A percentile compares a stretch with the other conserved stretches of the same genome.
Conservation (phyloP, 2,797 vertebrate genomes). For the Protonibea diacanthus region DNA sequence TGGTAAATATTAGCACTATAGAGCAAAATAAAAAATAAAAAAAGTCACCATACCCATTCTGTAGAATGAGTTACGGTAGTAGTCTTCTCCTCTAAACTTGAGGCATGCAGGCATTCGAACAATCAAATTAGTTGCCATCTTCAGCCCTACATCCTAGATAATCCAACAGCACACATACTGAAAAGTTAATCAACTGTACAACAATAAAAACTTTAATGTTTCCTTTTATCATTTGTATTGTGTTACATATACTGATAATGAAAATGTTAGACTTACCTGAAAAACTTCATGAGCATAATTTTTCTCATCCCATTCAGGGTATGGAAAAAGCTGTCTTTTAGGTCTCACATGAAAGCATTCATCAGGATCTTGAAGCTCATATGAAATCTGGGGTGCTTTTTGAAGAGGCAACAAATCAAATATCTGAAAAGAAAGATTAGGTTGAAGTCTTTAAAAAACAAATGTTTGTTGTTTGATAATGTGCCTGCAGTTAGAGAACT, state of each 20-base stretch:
- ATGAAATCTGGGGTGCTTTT: conserved; percentile 21
- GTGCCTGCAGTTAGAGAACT: not conserved
- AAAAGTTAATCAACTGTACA: not conserved
- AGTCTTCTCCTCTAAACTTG: conserved; percentile 59
- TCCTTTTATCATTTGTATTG: too few relatives aligned
- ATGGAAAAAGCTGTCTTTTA: conserved; percentile 17
- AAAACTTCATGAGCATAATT: conserved; percentile 59
- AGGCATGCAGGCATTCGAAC: conserved; percentile 68
- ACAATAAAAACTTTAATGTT: not conserved
- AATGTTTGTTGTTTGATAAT: not conserved
- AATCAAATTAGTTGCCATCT: conserved; percentile 78
- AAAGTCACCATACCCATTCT: conserved; percentile 3
- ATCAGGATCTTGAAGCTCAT: conserved; percentile 21
- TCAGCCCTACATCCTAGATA: conserved; percentile 77
- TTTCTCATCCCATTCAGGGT: not conserved
- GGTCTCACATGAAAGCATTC: conserved; percentile 63
- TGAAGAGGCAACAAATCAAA: conserved; percentile 60
- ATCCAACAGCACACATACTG: conserved; percentile 12
- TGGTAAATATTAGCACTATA: not conserved
- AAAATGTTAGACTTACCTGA: conserved; percentile 43
- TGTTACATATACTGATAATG: too few relatives aligned
- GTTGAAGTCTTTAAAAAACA: not conserved
- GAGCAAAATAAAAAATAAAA: not conserved
- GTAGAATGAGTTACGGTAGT: not conserved
- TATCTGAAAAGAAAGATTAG: conserved; percentile 59